Conservation (phyloP, 2,888 invertebrate species). For the Drosophila picticornis region DNA sequence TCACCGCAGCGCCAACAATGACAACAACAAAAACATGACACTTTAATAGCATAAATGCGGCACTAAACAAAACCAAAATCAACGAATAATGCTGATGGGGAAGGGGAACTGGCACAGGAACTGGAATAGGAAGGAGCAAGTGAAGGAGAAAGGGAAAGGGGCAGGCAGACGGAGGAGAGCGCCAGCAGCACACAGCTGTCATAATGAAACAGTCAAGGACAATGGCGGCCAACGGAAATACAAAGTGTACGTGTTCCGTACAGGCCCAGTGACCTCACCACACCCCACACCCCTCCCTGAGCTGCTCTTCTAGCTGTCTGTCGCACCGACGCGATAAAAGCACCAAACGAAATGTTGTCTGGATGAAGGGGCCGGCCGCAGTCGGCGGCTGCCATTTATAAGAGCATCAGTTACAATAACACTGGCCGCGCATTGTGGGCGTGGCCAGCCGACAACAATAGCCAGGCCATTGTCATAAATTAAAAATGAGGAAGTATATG, state of each 20-base stretch:
- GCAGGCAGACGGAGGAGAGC: slow-evolving; percentile 21
- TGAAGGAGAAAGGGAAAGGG: slow-evolving; percentile 24
- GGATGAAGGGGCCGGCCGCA: slow-evolving; percentile 16
- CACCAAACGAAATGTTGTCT: slow-evolving; percentile 75
- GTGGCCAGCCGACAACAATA: slow-evolving; percentile 58
- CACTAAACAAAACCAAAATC: slow-evolving; percentile 80
- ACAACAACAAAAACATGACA: slow-evolving; percentile 71
- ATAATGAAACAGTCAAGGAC: slow-evolving; percentile 81
- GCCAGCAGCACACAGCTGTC: slow-evolving; percentile 70
- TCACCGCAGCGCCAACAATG: slow-evolving; percentile 43
- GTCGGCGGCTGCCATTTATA: slow-evolving; percentile 67
- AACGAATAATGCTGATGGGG: slow-evolving; percentile 43
- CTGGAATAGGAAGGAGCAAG: slow-evolving; percentile 3
- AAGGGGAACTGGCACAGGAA: slow-evolving; percentile 19
- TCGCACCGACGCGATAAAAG: slow-evolving; percentile 75
- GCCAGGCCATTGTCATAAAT: slow-evolving; percentile 82
- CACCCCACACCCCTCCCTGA: background rate
- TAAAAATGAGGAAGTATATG: slow-evolving; percentile 80
- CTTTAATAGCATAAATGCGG: slow-evolving; percentile 80
- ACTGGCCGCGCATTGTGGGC: slow-evolving; percentile 45
- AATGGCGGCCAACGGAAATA: slow-evolving; percentile 75
- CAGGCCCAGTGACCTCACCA: slow-evolving; percentile 45
- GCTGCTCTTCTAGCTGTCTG: slow-evolving; percentile 43
- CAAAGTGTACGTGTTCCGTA: slow-evolving; percentile 70
- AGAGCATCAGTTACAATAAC: slow-evolving; percentile 81